A percentile compares a stretch with the other conserved stretches of the same genome.
These are phyloP conservation scores for Oreortyx pictus DNA, from an alignment of 2,797 vertebrate genomes.

Conservation along the genomic window DNA sequence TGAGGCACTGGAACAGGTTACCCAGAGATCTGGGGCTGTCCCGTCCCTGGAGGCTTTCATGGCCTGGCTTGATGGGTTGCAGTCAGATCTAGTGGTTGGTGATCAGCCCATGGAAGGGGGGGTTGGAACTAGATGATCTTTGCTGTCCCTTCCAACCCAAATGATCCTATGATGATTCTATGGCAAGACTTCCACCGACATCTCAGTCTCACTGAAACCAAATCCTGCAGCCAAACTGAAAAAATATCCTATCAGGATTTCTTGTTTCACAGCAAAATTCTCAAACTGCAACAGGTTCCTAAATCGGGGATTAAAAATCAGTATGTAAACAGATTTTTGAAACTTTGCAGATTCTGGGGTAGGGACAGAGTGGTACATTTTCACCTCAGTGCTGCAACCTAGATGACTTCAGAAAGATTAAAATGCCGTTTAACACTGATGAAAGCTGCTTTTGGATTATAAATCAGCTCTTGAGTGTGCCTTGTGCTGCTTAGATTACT, in stretches of 20 bases:
- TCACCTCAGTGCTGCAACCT: neutral
- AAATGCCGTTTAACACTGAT: neutral
- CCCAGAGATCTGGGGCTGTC: too few species aligned
- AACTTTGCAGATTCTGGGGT: neutral
- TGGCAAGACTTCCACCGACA: neutral
- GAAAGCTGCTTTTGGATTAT: rapidly evolving
- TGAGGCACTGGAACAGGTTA: too few species aligned
- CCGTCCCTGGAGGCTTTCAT: too few species aligned
- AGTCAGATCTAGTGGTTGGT: too few species aligned
- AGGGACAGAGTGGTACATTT: neutral
- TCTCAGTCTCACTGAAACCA: neutral
- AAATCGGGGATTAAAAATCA: neutral
- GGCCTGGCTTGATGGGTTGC: too few species aligned
- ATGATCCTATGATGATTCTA: too few species aligned
- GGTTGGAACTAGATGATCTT: too few species aligned
- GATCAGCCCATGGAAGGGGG: too few species aligned
- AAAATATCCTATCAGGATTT: neutral
- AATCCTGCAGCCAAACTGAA: neutral
- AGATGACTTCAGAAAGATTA: neutral
- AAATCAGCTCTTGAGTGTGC: neutral
- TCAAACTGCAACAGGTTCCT: neutral
- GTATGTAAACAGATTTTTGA: neutral
- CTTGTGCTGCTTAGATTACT: neutral
- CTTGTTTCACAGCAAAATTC: neutral
- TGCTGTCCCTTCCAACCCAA: too few species aligned